Base-by-base conservation (phyloP, 2,797 vertebrate species). In the Melanotaenia parkinsoni region DNA sequence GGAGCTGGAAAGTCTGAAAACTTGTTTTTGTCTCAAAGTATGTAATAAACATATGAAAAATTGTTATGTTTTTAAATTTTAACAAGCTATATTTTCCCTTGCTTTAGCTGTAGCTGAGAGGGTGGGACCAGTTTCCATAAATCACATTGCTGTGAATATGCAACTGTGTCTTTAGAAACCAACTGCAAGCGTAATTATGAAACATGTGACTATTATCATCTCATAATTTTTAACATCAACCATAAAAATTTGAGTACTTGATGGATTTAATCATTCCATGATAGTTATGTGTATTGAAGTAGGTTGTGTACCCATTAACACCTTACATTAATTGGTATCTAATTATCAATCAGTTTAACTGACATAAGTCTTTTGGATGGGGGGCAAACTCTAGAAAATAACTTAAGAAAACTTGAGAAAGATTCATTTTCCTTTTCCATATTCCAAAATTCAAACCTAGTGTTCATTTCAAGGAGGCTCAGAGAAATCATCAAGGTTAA, bases 1-100 rank as follows among this genome's bases (percentile, higher is more conserved):
- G 38, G 37, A 64, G 37, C 26, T 54, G 13, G 47, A 58, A 74
- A 69, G 54, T 70, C 67, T 51, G 30, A 58, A 75, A 74, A 74
- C 50, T 45, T 33, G 26, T 6, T n/a, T 73, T 53, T 45, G 22
- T 64, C 10, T 58, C 35, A 64, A 32, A 51, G 24, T 69, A 37
- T 58, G 50, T 60, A 74, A 76, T 47, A 26, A 70, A n/a, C 9
- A 63, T n/a, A 47, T n/a, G 32, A 5, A 56, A 43, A 9, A 74
- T 28, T 30, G 10, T 26, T 26, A 2, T 58, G 1, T 32, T 32
- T 50, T 64, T 59, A n/a, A 20, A 11, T 32, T 47, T 51, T 47
- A 62, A 1, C 32, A 16, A 70, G 20, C 3, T 38, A 4, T n/a
- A 1, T 18, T 70, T 75, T 60, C 18, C 26, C 6, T 47, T 54